A percentile compares a stretch with the other conserved stretches of the same genome.
Evolutionary conservation across 1,140 invertebrate species (phyloP).

Genomic region (Penaeus indicus): DNA sequence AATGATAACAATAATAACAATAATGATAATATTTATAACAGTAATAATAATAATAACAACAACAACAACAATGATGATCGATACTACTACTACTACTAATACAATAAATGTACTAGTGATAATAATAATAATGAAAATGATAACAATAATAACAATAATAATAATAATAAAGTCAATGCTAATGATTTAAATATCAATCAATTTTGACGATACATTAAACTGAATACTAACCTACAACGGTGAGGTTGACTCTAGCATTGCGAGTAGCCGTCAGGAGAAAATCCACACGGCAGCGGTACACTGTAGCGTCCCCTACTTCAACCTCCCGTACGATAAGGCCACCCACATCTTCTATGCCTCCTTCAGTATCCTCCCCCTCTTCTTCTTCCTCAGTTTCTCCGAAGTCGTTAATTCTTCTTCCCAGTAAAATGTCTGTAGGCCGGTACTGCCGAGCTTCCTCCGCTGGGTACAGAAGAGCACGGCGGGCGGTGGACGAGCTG

Average conservation of each 20-base stretch:
- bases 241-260: slow-evolving; percentile 87
- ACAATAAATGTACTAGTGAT: too few relatives aligned
- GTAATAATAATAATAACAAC: too few relatives aligned
- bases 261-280: slow-evolving; percentile 87
- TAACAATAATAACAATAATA: too few relatives aligned
- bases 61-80: too few relatives aligned
- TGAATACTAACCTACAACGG: slow-evolving; percentile 82
- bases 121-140: too few relatives aligned
- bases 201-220: neutral
- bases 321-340: slow-evolving; percentile 35
- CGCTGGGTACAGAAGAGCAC: slow-evolving; percentile 23
- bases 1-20: too few relatives aligned
- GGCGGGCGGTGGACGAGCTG: slow-evolving; percentile 39
- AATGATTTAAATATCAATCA: too few relatives aligned
- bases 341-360: neutral
- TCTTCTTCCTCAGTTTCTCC: neutral
- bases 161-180: too few relatives aligned
- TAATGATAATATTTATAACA: too few relatives aligned
- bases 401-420: neutral
- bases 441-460: neutral
- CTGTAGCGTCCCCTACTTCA: slow-evolving; percentile 65
- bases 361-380: neutral
- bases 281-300: slow-evolving; percentile 81
- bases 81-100: too few relatives aligned
- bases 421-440: neutral